A percentile compares a stretch with the other conserved stretches of the same genome.
Evolutionary conservation across 2,888 invertebrate genomes (phyloP).

Genomic region (Meiosimyza decipiens): DNA sequence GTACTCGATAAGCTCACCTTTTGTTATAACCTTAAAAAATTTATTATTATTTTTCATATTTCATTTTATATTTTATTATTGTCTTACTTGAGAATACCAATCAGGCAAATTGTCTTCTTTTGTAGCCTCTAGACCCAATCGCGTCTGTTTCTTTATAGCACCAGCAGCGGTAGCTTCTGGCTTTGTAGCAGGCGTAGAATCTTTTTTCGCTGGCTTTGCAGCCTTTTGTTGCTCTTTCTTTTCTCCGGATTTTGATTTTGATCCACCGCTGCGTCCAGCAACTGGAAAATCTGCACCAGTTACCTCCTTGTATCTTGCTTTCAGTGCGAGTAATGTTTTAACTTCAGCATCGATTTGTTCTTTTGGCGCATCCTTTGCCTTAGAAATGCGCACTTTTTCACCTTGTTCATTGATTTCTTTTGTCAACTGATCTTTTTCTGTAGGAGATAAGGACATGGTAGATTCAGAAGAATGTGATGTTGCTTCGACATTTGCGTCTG

Average conservation of each 20-base stretch:
- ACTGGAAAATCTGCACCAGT: conserved; percentile 69
- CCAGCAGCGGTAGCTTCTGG: conserved; percentile 68
- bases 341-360: conserved; percentile 68
- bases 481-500: conserved; percentile 54
- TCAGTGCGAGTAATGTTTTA: conserved; percentile 70
- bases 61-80: background rate
- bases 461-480: conserved; percentile 36
- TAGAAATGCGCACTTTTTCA: conserved; percentile 71
- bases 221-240: conserved; percentile 54
- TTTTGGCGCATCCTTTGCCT: conserved; percentile 68
- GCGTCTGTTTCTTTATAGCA: conserved; percentile 86
- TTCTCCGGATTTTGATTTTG: conserved; percentile 52
- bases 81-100: conserved; percentile 91
- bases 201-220: conserved; percentile 61
- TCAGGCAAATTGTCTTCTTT: conserved; percentile 94
- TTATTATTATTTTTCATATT: background rate
- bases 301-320: conserved; percentile 72
- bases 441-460: conserved; percentile 45
- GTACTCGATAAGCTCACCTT: conserved; percentile 98
- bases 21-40: conserved; percentile 74
- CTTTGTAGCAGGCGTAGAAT: conserved; percentile 49
- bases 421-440: conserved; percentile 60
- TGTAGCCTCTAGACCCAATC: conserved; percentile 91
- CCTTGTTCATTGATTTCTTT: conserved; percentile 72
- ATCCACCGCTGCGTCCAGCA: conserved; percentile 61